phyloP scores from a whole-genome alignment of 2,888 invertebrate species.

The Cephus pygmeus region DNA sequence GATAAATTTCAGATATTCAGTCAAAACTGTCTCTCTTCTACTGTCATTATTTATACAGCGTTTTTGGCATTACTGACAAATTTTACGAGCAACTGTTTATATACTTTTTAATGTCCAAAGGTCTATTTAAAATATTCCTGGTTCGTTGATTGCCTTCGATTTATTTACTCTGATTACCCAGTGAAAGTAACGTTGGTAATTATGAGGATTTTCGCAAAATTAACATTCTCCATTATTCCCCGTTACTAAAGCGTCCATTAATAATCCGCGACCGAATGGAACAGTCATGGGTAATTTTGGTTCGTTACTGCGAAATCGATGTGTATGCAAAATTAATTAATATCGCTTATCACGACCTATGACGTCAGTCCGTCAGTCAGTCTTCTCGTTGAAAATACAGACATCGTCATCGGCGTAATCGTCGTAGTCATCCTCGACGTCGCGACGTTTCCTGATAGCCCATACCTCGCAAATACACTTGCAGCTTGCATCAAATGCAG shows the following conservation, averaged over 20 bases:
- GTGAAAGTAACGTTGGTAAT: too few relatives aligned
- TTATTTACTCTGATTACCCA: background rate
- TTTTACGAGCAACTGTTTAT: background rate
- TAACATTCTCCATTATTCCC: background rate
- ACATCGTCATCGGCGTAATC: background rate
- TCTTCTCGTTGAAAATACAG: background rate
- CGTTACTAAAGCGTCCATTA: background rate
- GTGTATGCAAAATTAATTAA: background rate
- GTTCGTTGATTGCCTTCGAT: background rate
- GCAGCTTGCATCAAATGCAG: background rate
- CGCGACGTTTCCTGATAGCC: background rate
- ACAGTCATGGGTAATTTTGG: background rate
- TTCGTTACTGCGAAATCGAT: background rate
- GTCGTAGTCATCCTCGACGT: background rate
- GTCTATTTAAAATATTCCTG: background rate
- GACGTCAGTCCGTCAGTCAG: background rate
- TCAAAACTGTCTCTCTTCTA: background rate
- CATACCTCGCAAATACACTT: background rate
- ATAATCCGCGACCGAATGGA: background rate
- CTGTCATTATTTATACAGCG: background rate
- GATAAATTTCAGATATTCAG: background rate
- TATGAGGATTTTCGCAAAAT: background rate
- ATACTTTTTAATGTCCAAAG: background rate
- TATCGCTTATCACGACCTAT: background rate
- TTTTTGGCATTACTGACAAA: background rate